phyloP scores from a whole-genome alignment of 1,140 invertebrate genomes.

The Drosophila quadrilineata region DNA sequence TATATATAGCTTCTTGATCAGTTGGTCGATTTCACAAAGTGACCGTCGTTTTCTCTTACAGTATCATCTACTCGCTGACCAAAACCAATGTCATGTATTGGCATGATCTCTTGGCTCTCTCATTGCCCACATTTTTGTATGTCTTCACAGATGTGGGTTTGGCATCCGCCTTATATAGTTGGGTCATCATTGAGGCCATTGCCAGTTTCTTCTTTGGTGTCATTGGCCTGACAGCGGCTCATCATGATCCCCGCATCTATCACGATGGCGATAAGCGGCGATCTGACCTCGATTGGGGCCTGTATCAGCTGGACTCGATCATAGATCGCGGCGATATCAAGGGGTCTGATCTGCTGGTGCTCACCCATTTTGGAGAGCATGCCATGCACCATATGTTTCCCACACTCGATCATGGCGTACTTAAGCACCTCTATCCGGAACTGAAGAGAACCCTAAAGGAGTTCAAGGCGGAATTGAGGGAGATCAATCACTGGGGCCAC shows the following conservation, averaged over 20 bases:
- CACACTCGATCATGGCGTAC: conserved; percentile 88
- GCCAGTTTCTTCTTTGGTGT: conserved; percentile 85
- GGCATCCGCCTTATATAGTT: conserved; percentile 81
- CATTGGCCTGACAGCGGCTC: conserved; percentile 88
- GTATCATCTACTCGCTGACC: conserved; percentile 33
- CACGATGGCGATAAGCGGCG: conserved; percentile 89
- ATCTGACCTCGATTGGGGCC: conserved; percentile 87
- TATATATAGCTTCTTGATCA: too few relatives aligned
- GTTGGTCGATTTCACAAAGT: too few relatives aligned
- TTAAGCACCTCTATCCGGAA: conserved; percentile 85
- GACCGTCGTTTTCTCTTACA: conserved; percentile 4
- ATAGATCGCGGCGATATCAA: conserved; percentile 87
- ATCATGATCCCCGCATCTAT: conserved; percentile 91
- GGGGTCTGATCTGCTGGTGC: conserved; percentile 84
- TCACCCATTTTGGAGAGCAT: conserved; percentile 90
- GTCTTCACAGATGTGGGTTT: conserved; percentile 62
- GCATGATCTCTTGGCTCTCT: conserved; percentile 82
- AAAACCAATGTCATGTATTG: conserved; percentile 57
- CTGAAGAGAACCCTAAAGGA: conserved; percentile 86
- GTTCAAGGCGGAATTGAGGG: conserved; percentile 84
- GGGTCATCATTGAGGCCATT: conserved; percentile 84
- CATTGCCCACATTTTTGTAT: conserved; percentile 82
- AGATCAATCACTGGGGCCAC: conserved; percentile 84
- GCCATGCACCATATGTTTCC: conserved; percentile 91
- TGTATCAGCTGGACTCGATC: conserved; percentile 89